Conservation (phyloP, 2,888 invertebrate species). For the Stenolophus ochropezus region DNA sequence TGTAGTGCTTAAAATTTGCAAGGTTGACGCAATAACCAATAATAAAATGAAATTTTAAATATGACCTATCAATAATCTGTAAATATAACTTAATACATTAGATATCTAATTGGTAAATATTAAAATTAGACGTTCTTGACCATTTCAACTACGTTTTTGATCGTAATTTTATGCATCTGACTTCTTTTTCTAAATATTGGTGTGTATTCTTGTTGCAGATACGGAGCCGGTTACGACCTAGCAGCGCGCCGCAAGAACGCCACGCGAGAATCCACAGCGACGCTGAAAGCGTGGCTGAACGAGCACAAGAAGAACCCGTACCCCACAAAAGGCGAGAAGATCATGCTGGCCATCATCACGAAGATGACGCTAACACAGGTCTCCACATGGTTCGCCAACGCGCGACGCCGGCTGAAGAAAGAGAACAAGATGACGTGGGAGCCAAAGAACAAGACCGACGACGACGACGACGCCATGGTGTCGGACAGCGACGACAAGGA, state of each 20-base stretch:
- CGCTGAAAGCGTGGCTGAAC: slow-evolving; percentile 97
- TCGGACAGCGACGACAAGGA: slow-evolving; percentile 91
- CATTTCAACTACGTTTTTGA: no score
- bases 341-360: slow-evolving; percentile 95
- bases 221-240: slow-evolving; percentile 94
- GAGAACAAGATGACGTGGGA: slow-evolving; percentile 99
- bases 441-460: slow-evolving; percentile 92
- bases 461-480: slow-evolving; percentile 89
- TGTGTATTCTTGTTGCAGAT: slow-evolving; percentile 76
- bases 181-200: background rate
- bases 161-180: no score
- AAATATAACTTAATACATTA: no score
- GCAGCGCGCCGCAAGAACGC: slow-evolving; percentile 97
- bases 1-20: no score
- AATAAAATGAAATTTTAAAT: no score
- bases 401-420: slow-evolving; percentile 93
- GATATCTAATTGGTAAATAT: no score
- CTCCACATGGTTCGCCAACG: slow-evolving; percentile 98
- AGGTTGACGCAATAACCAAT: no score
- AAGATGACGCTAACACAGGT: slow-evolving; percentile 97
- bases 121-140: no score
- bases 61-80: no score
- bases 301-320: slow-evolving; percentile 98
- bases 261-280: slow-evolving; percentile 96
- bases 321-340: slow-evolving; percentile 96